Base-by-base conservation (phyloP, 2,888 invertebrate species). In the Tenthredo amoena region DNA sequence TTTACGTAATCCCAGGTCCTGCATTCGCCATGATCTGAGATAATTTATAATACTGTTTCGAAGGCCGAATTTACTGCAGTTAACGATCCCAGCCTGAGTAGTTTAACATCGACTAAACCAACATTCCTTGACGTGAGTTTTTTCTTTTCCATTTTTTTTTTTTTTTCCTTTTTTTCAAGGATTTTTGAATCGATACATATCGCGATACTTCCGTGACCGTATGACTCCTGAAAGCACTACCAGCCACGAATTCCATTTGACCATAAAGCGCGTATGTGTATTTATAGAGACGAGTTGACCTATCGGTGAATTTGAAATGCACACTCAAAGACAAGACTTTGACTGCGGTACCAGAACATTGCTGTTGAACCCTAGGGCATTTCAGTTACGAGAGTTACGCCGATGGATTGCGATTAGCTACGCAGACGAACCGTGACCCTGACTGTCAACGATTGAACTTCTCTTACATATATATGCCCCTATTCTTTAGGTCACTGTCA, bases 381-480 rank as follows among this genome's bases (percentile, higher is more conserved):
- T 81, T 81, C 62, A 81, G 58, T 81, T 81, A 81, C 34, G 62
- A 58, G 62, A 81, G 37, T 81, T 81, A 81, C 81, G 81, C 62
- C 21, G 81, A 62, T 81, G 50, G 50, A 40, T 58, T 40, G 58
- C 12, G 58, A 58, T 79, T 79, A 79, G 58, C 79, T 21, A 79
- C 37, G 79, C 79, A 58, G 79, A 79, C 79, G 58, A 79, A 79
- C 79, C 79, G 58, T 62, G 79, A 79, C 79, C 79, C 58, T 79
- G 79, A 79, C 37, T 79, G 58, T 79, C 79, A 58, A 37, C 79
- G 62, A 62, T 40, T 58, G 12, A 62, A 62, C 77, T 77, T 77
- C 47, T 47, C 50, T 50, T 26, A 21, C 47, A 3, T 71, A 21
- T 76, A 3, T 71, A n/a, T 71, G 37, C 37, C 71, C n/a, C 34